phyloP scores from a whole-genome alignment of 2,888 invertebrate genomes.

The Hydroisotoma schaefferi region DNA sequence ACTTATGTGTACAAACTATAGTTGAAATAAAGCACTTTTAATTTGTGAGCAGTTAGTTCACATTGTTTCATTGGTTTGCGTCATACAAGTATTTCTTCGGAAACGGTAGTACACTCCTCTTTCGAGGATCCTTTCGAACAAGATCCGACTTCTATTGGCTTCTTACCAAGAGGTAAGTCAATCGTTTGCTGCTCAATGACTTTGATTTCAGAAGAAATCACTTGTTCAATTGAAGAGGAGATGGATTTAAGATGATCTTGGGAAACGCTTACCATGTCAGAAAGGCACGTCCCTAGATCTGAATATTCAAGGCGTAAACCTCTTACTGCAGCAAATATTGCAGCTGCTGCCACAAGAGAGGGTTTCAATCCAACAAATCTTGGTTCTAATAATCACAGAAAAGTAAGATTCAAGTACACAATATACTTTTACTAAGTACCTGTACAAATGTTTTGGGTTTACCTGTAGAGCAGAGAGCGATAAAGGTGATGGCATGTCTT shows the following conservation, averaged over 20 bases:
- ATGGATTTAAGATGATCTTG: slow-evolving; percentile 44
- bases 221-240: slow-evolving; percentile 45
- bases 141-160: slow-evolving; percentile 12
- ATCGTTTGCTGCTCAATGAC: slow-evolving; percentile 45
- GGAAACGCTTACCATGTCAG: slow-evolving; percentile 38
- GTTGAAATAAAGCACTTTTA: too few relatives aligned
- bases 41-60: too few relatives aligned
- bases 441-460: slow-evolving; percentile 45
- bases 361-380: slow-evolving; percentile 46
- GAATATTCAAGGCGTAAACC: slow-evolving; percentile 40
- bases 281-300: slow-evolving; percentile 34
- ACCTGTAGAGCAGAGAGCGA: slow-evolving; percentile 76
- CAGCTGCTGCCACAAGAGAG: slow-evolving; percentile 46
- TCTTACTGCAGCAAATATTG: slow-evolving; percentile 48
- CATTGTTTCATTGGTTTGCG: too few relatives aligned
- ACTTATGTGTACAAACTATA: too few relatives aligned
- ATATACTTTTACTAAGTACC: slow-evolving; percentile 5
- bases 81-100: slow-evolving; percentile 38
- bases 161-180: slow-evolving; percentile 32
- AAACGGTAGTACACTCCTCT: slow-evolving; percentile 26
- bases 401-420: background rate
- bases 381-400: slow-evolving; percentile 37
- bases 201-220: slow-evolving; percentile 46
- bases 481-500: slow-evolving; percentile 71
- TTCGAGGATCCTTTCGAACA: slow-evolving; percentile 31